Evolutionary conservation across 2,797 vertebrate genomes (phyloP).

Genomic region (Pangasius sanitwongsei): DNA sequence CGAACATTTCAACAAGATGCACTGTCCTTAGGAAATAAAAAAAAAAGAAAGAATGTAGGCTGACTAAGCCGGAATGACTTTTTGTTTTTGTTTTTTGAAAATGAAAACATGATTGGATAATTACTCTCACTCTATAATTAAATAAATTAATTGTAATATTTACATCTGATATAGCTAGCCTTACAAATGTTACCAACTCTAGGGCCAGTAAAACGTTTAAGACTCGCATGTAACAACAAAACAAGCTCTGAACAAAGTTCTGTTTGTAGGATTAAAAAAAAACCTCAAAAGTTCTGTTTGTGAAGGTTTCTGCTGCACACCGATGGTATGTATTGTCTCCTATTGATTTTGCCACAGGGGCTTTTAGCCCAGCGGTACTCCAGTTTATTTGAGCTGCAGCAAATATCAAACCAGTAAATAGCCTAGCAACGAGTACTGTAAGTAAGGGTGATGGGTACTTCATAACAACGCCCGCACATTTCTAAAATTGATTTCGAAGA

Average conservation of each 20-base stretch:
- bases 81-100: not conserved
- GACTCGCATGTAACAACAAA: not conserved
- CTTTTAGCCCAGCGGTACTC: not conserved
- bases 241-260: not conserved
- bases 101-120: not conserved
- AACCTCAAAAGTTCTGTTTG: not conserved
- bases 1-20: too few species aligned
- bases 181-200: too few species aligned
- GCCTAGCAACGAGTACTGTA: not conserved
- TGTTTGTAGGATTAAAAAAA: too few species aligned
- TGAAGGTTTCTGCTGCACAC: not conserved
- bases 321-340: not conserved
- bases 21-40: too few species aligned
- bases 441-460: not conserved
- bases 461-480: not conserved
- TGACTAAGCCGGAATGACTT: not conserved
- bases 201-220: not conserved
- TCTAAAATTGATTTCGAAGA: not conserved
- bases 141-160: not conserved
- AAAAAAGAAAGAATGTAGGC: too few species aligned
- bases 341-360: slow-evolving; percentile 4
- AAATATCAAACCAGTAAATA: slow-evolving; percentile 16
- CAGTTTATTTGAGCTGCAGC: not conserved
- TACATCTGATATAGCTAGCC: not conserved
- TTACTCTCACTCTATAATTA: not conserved